Conservation (phyloP, 2,113 vertebrate genomes). For the Gymnarchus niloticus region DNA sequence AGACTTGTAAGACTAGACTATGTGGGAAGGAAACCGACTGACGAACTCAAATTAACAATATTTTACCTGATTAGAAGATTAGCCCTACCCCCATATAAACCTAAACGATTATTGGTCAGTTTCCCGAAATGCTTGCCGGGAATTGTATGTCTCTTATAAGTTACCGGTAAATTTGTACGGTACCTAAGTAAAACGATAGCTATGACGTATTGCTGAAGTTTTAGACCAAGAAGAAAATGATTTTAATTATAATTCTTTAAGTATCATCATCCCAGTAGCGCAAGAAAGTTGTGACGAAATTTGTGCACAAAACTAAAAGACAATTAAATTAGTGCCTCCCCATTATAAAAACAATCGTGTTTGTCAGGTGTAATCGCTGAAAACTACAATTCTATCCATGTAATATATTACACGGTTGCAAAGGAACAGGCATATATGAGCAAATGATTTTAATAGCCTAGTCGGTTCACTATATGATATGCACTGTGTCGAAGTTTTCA, state of each 20-base stretch:
- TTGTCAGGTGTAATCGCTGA: neutral
- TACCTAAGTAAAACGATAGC: neutral
- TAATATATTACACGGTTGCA: neutral
- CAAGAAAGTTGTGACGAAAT: neutral
- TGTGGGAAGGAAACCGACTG: constrained; percentile 52
- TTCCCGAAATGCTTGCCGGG: constrained; percentile 37
- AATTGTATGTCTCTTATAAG: constrained; percentile 23
- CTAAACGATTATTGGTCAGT: constrained; percentile 45
- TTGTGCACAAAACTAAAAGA: neutral
- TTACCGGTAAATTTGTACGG: neutral
- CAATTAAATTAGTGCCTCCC: neutral
- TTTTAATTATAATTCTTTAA: neutral
- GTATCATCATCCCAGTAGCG: neutral
- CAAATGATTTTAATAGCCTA: neutral
- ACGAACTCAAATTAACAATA: constrained; percentile 38
- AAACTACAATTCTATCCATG: neutral
- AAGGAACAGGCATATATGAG: neutral
- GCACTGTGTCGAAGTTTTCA: neutral
- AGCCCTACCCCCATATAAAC: constrained; percentile 26
- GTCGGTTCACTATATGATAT: neutral
- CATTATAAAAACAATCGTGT: neutral
- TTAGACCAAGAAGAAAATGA: neutral
- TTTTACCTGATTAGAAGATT: constrained; percentile 45
- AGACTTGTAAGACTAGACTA: constrained; percentile 42
- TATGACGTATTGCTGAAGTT: neutral